Base-by-base conservation (phyloP, 2,113 vertebrate genomes). In the Ailurus styani region DNA sequence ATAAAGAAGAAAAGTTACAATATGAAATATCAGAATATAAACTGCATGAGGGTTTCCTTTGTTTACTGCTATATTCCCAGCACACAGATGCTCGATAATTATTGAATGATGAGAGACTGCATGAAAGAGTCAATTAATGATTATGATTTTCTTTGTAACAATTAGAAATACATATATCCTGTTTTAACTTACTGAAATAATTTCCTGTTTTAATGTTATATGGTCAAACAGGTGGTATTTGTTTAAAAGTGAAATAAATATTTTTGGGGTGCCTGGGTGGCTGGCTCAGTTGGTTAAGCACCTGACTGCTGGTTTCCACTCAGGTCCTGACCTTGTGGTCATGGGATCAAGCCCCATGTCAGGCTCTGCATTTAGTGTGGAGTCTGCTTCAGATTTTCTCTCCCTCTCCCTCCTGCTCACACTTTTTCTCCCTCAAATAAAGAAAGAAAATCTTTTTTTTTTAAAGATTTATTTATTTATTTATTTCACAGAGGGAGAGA, bases 161-260 rank as follows among this genome's bases (percentile, higher is more conserved):
- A 68, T 91, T 29, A 66, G 9, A 83, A 77, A 81, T 45, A 91
- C 14, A 87, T 55, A 57, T 45, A n/a, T 29, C 9, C 27, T 54
- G 6, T 29, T 79, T 13, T 82, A 88, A 66, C 23, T 86, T 70
- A 15, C 52, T 62, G 9, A 50, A 95, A 95, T 64, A 86, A 93
- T 64, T 62, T 21, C 17, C 18, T 64, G n/a, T 52, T 88, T 93
- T 40, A 87, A 37, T 81, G 12, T 68, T 75, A 81, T 57, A 89
- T 29, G 72, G n/a, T 90, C 34, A 90, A 97, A 81, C 62, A 81
- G 90, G 45, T 77, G 60, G 17, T 68, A 64, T 93, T 64, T 68
- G 17, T 50, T 70, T 86, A 78, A 97, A 85, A 92, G 81, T 70
- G 52, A 95, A 85, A 90, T 55, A 95, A 85, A 90, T 55, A 37